Evolutionary conservation across 1,140 invertebrate genomes (phyloP).

Genomic region (Drosophila sulfurigaster): DNA sequence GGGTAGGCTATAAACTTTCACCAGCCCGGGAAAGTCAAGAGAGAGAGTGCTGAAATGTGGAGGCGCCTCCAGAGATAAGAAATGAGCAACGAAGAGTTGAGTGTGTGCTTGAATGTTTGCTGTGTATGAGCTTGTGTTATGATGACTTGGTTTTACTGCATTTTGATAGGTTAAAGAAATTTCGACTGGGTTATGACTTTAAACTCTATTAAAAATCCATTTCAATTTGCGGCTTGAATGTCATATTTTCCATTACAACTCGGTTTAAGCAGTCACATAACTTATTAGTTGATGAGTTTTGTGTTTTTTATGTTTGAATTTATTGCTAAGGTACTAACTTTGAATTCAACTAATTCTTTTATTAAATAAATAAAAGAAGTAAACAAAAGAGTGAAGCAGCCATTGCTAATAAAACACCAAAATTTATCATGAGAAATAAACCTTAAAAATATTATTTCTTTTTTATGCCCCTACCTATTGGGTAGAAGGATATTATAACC

Average conservation of each 20-base stretch:
- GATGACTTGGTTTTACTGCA: conserved; percentile 11
- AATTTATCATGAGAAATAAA: no score
- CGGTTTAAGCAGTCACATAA: neutral
- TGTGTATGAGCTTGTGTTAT: conserved; percentile 3
- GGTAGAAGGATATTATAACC: no score
- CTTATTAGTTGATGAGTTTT: conserved; percentile 9
- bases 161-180: conserved; percentile 22
- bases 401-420: no score
- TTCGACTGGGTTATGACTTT: conserved; percentile 12
- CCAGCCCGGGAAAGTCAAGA: conserved; percentile 17
- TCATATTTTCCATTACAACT: neutral
- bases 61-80: conserved; percentile 31
- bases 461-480: no score
- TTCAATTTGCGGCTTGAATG: conserved; percentile 12
- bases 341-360: no score
- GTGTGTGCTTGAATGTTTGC: conserved; percentile 6
- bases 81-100: conserved; percentile 24
- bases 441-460: no score
- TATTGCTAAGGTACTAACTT: neutral
- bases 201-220: conserved; percentile 27
- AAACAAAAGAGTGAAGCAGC: no score
- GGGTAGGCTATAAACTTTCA: conserved; percentile 63
- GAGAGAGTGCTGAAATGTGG: conserved; percentile 11
- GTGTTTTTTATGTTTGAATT: neutral
- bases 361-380: no score